phyloP scores from a whole-genome alignment of 1,140 invertebrate genomes.

The Drosophila simulans region DNA sequence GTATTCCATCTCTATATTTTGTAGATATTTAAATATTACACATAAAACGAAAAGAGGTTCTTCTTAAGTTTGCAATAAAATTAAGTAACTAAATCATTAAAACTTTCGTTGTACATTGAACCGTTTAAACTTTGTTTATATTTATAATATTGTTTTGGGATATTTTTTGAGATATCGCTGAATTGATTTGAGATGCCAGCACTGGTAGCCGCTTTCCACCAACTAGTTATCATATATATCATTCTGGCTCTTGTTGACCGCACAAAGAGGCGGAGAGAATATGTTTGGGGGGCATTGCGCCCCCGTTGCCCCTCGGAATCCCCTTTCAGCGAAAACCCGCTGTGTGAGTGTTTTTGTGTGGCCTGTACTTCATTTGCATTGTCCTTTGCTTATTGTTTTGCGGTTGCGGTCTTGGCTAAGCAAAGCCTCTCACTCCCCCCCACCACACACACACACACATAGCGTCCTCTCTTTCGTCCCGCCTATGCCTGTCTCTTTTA shows the following conservation, averaged over 20 bases:
- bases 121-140: no score
- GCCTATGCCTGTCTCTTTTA: neutral
- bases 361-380: constrained; percentile 71
- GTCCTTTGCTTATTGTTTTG: constrained; percentile 72
- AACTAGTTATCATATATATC: constrained; percentile 2
- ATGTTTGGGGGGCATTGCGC: neutral
- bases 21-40: no score
- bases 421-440: constrained; percentile 31
- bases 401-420: constrained; percentile 68
- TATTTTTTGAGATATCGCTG: neutral
- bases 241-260: constrained; percentile 11
- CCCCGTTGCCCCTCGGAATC: neutral
- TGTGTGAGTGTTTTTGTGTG: constrained; percentile 13
- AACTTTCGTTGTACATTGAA: no score
- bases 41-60: no score
- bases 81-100: no score
- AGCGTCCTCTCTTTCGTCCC: neutral
- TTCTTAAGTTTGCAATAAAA: neutral
- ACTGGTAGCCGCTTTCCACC: neutral
- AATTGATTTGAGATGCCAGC: neutral
- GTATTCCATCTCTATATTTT: neutral
- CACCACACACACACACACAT: neutral
- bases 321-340: no score
- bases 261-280: neutral
- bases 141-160: neutral